Base-by-base conservation (phyloP, 1,140 invertebrate species). In the Calliopsis andreniformis region DNA sequence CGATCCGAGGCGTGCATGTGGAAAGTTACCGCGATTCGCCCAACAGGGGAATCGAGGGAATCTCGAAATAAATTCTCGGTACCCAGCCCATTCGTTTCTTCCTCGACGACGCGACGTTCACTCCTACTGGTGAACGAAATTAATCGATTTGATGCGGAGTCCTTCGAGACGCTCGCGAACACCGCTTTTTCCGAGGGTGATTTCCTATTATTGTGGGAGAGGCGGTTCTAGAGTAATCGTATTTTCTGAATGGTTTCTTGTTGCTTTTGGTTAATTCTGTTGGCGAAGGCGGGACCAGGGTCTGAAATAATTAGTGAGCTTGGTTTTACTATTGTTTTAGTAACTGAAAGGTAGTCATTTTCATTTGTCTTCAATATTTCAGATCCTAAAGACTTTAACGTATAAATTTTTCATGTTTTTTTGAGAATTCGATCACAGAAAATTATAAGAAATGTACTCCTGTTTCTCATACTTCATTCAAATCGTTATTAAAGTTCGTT, bases 11-110 rank as follows among this genome's bases (percentile, higher is more conserved):
- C 47, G 12, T 62, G 70, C 61, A 63, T 64, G 72, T n/a, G 61
- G 51, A 71, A 81, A 80, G 61, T n/a, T 80, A 76, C n/a, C 59
- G 18, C 70, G 70, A 78, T 80, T 43, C 76, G n/a, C n/a, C n/a
- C n/a, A n/a, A 56, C 30, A 30, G 42, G 43, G 30, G 6, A 4
- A 25, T 0, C 4, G 23, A 56, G 18, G 25, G 42, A 45, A 35
- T 43, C 71, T 56, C 53, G 64, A 56, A 53, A 66, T 62, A 53
- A 64, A 64, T 71, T 71, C 53, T 30, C 64, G 4, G 12, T n/a
- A n/a, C 49, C 7, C n/a, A 10, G n/a, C 45, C 28, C 43, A 56
- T 66, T 66, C 49, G 47, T 18, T 63, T 28, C 42, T 45, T 43
- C 61, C 30, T 63, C 43, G 61, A 63, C 39, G 43, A 45, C 25